phyloP scores from a whole-genome alignment of 2,888 invertebrate genomes.

The Oithona nana region DNA sequence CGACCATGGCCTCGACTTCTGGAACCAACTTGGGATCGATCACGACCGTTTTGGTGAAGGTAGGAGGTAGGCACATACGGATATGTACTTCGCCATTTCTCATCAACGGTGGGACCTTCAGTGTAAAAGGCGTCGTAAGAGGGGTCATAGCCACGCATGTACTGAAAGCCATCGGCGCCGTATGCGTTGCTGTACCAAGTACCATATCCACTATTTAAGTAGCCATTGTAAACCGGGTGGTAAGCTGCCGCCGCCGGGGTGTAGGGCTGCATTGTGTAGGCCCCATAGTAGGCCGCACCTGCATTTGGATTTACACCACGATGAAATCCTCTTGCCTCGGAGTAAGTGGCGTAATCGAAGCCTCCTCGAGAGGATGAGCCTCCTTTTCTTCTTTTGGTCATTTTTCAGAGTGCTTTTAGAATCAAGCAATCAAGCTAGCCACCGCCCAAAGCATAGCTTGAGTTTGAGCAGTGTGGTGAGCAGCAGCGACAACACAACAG shows the following conservation, averaged over 20 bases:
- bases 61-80: constrained; percentile 7
- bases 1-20: background rate
- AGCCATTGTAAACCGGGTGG: background rate
- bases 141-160: constrained; percentile 1
- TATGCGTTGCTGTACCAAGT: background rate
- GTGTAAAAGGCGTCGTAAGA: background rate
- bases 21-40: background rate
- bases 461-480: too few relatives aligned
- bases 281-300: background rate
- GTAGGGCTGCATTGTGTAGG: background rate
- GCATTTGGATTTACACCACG: background rate
- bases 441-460: too few relatives aligned
- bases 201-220: background rate
- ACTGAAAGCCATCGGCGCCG: background rate
- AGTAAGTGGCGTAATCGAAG: background rate
- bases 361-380: background rate
- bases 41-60: background rate
- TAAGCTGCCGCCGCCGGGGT: background rate
- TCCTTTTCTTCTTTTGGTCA: background rate
- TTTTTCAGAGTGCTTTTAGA: too few relatives aligned
- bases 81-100: constrained; percentile 6
- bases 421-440: too few relatives aligned
- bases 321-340: background rate
- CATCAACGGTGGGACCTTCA: constrained; percentile 9
- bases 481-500: too few relatives aligned